Conservation (phyloP, 2,797 vertebrate genomes). For the Lycodopsis pacificus region DNA sequence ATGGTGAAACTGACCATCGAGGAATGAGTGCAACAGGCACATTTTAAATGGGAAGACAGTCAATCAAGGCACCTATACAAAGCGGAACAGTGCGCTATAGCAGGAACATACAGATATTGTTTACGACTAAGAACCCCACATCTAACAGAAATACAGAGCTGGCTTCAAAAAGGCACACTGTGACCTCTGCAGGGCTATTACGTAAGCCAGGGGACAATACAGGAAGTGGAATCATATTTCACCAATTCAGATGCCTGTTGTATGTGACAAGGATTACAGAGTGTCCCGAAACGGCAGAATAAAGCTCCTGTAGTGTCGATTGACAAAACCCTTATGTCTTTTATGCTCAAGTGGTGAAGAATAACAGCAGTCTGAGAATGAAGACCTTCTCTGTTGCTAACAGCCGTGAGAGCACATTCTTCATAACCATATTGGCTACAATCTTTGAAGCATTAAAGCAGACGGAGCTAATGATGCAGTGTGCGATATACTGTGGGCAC, state of each 20-base stretch:
- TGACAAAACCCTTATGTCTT: slow-evolving; percentile 52
- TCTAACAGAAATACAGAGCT: slow-evolving; percentile 19
- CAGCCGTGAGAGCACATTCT: slow-evolving; percentile 42
- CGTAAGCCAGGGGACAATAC: slow-evolving; percentile 59
- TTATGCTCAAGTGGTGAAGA: slow-evolving; percentile 44
- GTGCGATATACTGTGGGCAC: slow-evolving; percentile 43
- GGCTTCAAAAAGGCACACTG: slow-evolving; percentile 27
- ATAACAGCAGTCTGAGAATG: slow-evolving; percentile 37
- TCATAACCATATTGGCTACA: slow-evolving; percentile 47
- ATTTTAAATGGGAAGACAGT: slow-evolving; percentile 55
- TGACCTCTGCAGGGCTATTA: slow-evolving; percentile 61
- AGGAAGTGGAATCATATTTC: slow-evolving; percentile 66
- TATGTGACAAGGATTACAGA: slow-evolving; percentile 56
- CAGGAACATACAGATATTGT: not conserved
- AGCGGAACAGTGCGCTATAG: slow-evolving; percentile 10
- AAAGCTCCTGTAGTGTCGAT: slow-evolving; percentile 40
- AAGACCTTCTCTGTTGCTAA: slow-evolving; percentile 40
- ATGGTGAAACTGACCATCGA: slow-evolving; percentile 72
- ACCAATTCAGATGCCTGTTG: slow-evolving; percentile 52
- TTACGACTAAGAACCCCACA: slow-evolving; percentile 11
- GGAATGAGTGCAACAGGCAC: slow-evolving; percentile 64
- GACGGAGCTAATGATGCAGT: slow-evolving; percentile 54
- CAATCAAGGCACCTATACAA: slow-evolving; percentile 41
- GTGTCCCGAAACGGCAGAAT: slow-evolving; percentile 50
- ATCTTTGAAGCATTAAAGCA: slow-evolving; percentile 54